A percentile compares a stretch with the other conserved stretches of the same genome.
Evolutionary conservation across 92 coral and sea anemone genomes (phyloP).

Genomic region (Zoanthus gigantus): DNA sequence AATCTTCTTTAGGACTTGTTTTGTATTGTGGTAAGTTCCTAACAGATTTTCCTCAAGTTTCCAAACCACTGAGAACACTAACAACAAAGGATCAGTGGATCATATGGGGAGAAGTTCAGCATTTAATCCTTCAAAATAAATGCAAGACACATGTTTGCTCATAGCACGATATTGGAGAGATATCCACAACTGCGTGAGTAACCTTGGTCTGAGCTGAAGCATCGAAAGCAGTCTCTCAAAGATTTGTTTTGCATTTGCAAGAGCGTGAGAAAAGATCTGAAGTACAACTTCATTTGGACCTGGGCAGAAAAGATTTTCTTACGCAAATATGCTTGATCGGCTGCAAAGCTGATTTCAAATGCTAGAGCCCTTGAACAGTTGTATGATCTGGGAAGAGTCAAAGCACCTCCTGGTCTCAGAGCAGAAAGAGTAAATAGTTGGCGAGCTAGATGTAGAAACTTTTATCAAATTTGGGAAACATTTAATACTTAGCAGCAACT

Average conservation of each 20-base stretch:
- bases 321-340: conserved; percentile 38
- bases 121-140: no score
- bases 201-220: conserved; percentile 36
- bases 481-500: not conserved
- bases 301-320: conserved; percentile 56
- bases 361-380: not conserved
- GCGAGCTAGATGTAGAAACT: conserved; percentile 14
- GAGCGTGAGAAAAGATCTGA: conserved; percentile 49
- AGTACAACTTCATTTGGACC: conserved; percentile 56
- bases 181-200: no score
- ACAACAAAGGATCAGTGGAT: not conserved
- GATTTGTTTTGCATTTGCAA: conserved; percentile 38
- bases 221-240: conserved; percentile 43
- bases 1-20: no score
- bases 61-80: not conserved
- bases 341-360: not conserved
- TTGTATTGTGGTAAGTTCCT: no score
- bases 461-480: not conserved
- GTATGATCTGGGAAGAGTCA: not conserved
- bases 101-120: no score
- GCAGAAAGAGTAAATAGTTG: not conserved
- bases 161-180: no score
- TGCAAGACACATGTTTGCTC: no score
- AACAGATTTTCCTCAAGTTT: not conserved
- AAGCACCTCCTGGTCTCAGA: not conserved